Base-by-base conservation (phyloP, 1,140 invertebrate genomes). In the Brachionus angularis region DNA sequence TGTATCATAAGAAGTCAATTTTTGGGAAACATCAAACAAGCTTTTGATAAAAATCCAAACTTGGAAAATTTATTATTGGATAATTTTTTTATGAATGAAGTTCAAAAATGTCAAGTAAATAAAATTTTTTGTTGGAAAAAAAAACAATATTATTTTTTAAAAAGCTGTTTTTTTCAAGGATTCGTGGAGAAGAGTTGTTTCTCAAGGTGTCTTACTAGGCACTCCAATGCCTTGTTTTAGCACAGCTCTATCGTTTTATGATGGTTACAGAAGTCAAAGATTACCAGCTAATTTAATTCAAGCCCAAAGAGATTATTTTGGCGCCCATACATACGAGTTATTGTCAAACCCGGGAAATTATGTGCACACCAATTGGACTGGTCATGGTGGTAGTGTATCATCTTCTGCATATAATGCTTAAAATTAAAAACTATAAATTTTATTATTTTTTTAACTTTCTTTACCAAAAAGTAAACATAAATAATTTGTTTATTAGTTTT, bases 341-440 rank as follows among this genome's bases (percentile, higher is more conserved):
- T 78, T 94, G 2, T 84, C 83, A 7, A 83, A 89, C 69, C 94
- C 96, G 49, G 94, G 94, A 23, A 87, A 87, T 73, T 97, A 90
- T 81, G 85, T 93, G 1, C 96, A 99, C 78, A 98, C 95, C 46
- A 98, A 99, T 80, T 99, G 96, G 96, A 99, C 96, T 8, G 96
- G 96, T 14, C 89, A 90, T 75, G 96, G 96, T 33, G 93, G 93
- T 73, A 90, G 91, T 76, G 91, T 95, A 0, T 92, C 93, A 3
- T 91, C 92, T 10, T 89, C 90, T 44, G 92, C 91, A 2, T 97
- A 96, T 76, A 87, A 89, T 78, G 92, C 89, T 73, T 95, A 87
- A 85, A 25, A 23, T 49, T 46, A 18, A 47, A 23, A 21, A 49
- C 4, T 16, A 46, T 5, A 8, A 8, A 5, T 5, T 3, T 46